These are phyloP conservation scores for Bilobella aurantiaca DNA, from an alignment of 1,140 invertebrate genomes.

Conservation along the genomic window DNA sequence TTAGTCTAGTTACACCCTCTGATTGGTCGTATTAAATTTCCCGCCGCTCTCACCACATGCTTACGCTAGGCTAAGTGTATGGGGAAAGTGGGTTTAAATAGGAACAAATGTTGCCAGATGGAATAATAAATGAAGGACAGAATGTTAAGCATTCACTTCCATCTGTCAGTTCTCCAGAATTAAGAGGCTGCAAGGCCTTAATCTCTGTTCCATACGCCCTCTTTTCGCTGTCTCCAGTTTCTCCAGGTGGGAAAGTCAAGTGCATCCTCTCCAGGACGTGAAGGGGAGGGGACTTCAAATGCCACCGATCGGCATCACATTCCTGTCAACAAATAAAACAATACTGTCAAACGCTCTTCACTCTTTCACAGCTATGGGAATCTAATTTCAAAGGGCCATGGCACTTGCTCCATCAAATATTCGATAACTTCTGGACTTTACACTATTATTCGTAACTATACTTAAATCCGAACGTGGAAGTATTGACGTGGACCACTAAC, in stretches of 20 bases:
- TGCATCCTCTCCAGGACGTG: not conserved
- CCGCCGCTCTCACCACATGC: not conserved
- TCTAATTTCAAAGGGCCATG: too few relatives aligned
- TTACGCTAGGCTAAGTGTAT: not conserved
- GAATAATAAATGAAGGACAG: not conserved
- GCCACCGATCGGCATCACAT: not conserved
- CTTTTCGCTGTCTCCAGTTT: not conserved
- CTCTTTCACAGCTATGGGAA: too few relatives aligned
- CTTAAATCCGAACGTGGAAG: too few relatives aligned
- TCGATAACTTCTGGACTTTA: too few relatives aligned
- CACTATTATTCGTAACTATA: too few relatives aligned
- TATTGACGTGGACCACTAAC: too few relatives aligned
- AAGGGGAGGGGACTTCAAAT: too few relatives aligned
- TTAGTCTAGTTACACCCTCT: not conserved
- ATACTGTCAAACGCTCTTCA: too few relatives aligned
- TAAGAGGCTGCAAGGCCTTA: not conserved
- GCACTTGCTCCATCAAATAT: too few relatives aligned
- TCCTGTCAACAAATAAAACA: slow-evolving; percentile 4
- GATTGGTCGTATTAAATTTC: not conserved
- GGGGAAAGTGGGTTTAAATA: not conserved
- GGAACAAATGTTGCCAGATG: slow-evolving; percentile 6
- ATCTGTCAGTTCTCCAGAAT: not conserved
- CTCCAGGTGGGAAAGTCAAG: not conserved
- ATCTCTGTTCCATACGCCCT: not conserved
- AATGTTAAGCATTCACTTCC: not conserved